These are phyloP conservation scores for Drosophila robusta DNA, from an alignment of 2,888 invertebrate genomes.

Conservation along the genomic window DNA sequence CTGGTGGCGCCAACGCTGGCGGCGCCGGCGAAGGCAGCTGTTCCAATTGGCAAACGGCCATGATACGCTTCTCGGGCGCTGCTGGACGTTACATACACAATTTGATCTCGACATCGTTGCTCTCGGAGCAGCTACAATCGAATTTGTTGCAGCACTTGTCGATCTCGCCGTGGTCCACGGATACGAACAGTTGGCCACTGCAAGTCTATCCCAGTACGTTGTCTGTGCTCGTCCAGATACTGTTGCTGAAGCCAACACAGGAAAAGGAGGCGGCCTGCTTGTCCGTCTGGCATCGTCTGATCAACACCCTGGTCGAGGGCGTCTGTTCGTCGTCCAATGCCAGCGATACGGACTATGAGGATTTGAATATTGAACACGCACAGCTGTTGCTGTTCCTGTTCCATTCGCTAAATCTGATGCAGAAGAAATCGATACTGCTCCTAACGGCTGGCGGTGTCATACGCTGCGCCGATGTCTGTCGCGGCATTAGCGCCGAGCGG, in stretches of 20 bases:
- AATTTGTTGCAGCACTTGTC: constrained; percentile 90
- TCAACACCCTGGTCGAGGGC: constrained; percentile 95
- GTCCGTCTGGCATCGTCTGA: constrained; percentile 95
- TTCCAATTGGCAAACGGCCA: constrained; percentile 85
- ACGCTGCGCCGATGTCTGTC: constrained; percentile 88
- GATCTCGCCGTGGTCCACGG: constrained; percentile 90
- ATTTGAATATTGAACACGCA: constrained; percentile 97
- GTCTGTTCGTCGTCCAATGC: constrained; percentile 86
- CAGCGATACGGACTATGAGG: constrained; percentile 86
- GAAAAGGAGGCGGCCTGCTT: constrained; percentile 96
- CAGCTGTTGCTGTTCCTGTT: constrained; percentile 96
- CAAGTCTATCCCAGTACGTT: constrained; percentile 92
- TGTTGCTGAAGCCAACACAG: constrained; percentile 91
- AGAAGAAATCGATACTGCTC: constrained; percentile 96
- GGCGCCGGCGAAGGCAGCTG: constrained; percentile 35
- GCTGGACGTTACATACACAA: constrained; percentile 87
- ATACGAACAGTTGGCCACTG: constrained; percentile 90
- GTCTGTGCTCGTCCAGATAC: constrained; percentile 93
- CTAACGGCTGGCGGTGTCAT: constrained; percentile 91
- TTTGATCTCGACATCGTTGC: constrained; percentile 89
- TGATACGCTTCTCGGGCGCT: constrained; percentile 84
- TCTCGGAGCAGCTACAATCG: constrained; percentile 89
- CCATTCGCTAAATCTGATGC: constrained; percentile 97
- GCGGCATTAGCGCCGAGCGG: constrained; percentile 84
- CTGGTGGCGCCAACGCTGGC: constrained; percentile 86